phyloP scores from a whole-genome alignment of 2,888 invertebrate species.

The Tipula lateralis region DNA sequence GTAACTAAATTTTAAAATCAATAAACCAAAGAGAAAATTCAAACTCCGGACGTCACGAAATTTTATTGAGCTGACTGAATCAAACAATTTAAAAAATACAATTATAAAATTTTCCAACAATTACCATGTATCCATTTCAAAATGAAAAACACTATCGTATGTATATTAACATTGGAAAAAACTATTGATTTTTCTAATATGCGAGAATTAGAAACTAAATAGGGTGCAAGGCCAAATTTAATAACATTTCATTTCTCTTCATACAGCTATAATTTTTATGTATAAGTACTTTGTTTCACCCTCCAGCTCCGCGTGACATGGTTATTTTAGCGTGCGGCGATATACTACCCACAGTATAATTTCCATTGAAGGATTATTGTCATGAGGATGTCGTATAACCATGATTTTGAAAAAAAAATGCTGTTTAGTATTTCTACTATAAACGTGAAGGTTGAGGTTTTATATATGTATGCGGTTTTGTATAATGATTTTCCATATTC shows the following conservation, averaged over 20 bases:
- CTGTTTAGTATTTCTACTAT: neutral
- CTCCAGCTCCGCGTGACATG: neutral
- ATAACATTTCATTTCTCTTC: slow-evolving; percentile 29
- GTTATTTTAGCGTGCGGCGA: neutral
- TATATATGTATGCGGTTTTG: no score
- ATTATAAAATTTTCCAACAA: neutral
- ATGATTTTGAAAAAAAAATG: neutral
- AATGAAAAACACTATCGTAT: neutral
- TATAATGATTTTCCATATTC: no score
- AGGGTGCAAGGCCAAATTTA: slow-evolving; percentile 35
- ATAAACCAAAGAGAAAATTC: neutral
- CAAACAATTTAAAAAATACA: neutral
- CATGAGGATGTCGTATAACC: neutral
- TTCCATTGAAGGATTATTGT: neutral
- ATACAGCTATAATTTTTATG: slow-evolving; percentile 11
- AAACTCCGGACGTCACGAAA: neutral
- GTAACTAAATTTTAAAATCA: neutral
- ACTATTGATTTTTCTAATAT: slow-evolving; percentile 25
- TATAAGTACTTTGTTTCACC: neutral
- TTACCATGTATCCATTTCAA: neutral
- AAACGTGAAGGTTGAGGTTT: slow-evolving; percentile 19
- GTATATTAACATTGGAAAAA: neutral
- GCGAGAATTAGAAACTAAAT: neutral
- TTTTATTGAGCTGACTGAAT: neutral
- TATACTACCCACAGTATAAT: neutral